phyloP scores from a whole-genome alignment of 2,113 vertebrate genomes.

The Reinhardtius hippoglossoides region DNA sequence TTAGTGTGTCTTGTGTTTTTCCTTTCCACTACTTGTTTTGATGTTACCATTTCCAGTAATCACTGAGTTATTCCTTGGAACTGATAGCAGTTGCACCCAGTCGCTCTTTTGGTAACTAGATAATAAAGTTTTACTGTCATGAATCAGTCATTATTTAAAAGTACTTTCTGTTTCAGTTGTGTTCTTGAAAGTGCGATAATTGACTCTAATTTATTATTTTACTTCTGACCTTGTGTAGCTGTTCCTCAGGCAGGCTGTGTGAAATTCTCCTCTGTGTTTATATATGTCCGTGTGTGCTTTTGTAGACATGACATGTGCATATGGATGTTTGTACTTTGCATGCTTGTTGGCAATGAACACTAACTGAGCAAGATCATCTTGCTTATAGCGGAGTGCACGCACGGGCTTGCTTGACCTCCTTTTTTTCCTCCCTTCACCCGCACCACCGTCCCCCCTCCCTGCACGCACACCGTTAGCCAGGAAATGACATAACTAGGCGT shows the following conservation, averaged over 20 bases:
- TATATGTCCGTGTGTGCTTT: constrained; percentile 33
- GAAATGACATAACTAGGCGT: constrained; percentile 73
- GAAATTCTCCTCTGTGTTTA: constrained; percentile 29
- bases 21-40: neutral
- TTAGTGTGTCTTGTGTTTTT: constrained; percentile 36
- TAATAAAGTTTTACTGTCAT: constrained; percentile 41
- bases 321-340: constrained; percentile 58
- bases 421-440: constrained; percentile 20
- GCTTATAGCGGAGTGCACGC: constrained; percentile 55
- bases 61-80: constrained; percentile 24
- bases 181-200: neutral
- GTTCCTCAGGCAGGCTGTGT: neutral
- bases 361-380: constrained; percentile 63
- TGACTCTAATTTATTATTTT: constrained; percentile 9
- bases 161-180: neutral
- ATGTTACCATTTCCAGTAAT: constrained; percentile 14
- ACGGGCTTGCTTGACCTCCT: constrained; percentile 63
- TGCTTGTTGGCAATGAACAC: constrained; percentile 49
- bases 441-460: neutral
- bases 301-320: constrained; percentile 30
- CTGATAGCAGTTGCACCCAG: constrained; percentile 5
- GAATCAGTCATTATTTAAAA: neutral
- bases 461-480: constrained; percentile 57
- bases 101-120: constrained; percentile 31
- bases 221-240: constrained; percentile 41